These are phyloP conservation scores for Seriola dumerili DNA, from an alignment of 2,113 vertebrate genomes.

Conservation along the genomic window DNA sequence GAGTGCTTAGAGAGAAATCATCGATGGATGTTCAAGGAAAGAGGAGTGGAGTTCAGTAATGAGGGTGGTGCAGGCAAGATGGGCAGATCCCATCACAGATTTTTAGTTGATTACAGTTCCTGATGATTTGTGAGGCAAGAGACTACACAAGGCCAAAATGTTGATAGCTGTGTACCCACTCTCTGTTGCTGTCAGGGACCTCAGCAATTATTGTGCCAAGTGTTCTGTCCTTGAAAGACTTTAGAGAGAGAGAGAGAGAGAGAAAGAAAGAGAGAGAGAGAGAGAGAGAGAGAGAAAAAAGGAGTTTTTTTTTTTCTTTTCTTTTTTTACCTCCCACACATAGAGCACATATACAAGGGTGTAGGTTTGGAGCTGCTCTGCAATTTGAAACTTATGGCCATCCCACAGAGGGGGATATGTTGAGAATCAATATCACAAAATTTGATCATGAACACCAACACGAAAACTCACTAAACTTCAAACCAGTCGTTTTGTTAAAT, in stretches of 20 bases:
- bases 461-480: too few relatives aligned
- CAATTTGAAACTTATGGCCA: neutral
- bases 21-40: constrained; percentile 7
- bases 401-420: neutral
- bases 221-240: constrained; percentile 44
- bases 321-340: neutral
- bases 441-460: neutral
- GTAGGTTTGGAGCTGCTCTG: constrained; percentile 11
- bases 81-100: neutral
- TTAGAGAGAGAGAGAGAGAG: neutral
- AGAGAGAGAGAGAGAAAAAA: neutral
- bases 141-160: constrained; percentile 50
- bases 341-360: neutral
- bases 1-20: constrained; percentile 36
- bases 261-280: neutral
- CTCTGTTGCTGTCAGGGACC: constrained; percentile 47
- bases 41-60: neutral
- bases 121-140: constrained; percentile 57
- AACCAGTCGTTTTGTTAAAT: too few relatives aligned
- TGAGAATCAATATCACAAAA: neutral
- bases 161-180: constrained; percentile 58
- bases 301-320: neutral
- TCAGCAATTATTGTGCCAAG: constrained; percentile 54
- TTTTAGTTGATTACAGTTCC: constrained; percentile 37
- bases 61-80: constrained; percentile 12